Conservation (phyloP, 2,113 vertebrate genomes). For the Hyperoodon ampullatus region DNA sequence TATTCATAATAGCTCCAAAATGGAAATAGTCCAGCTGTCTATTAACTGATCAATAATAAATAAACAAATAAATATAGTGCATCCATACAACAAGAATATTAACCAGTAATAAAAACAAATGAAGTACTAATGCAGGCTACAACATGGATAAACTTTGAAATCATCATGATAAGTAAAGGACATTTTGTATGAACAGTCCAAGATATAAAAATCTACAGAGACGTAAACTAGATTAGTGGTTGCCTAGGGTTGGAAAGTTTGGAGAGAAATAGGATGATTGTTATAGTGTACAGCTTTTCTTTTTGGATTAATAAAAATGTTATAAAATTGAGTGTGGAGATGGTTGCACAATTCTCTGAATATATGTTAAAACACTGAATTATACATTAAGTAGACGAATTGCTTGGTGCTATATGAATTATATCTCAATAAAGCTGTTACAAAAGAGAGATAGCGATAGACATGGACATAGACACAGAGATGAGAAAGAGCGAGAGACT, state of each 20-base stretch:
- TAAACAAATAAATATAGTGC: not conserved
- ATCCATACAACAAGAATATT: not conserved
- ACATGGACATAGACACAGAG: not conserved
- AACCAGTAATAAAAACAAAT: not conserved
- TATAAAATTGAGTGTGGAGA: not conserved
- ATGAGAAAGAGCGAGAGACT: not conserved
- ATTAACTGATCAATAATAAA: too few species aligned
- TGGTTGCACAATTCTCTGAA: not conserved
- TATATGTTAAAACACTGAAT: not conserved
- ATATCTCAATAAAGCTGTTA: not conserved
- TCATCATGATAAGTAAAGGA: not conserved
- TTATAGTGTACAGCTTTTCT: not conserved
- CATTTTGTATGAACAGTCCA: not conserved
- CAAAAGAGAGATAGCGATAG: not conserved
- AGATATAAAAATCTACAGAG: not conserved
- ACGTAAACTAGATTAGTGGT: not conserved
- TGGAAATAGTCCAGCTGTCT: not conserved
- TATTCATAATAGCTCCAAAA: not conserved
- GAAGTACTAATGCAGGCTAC: not conserved
- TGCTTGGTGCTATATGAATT: not conserved
- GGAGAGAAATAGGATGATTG: not conserved
- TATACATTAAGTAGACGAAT: not conserved
- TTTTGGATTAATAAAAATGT: not conserved
- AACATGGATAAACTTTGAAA: not conserved
- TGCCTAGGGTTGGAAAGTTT: not conserved